Percentiles rank a stretch among this genome's conserved stretches.
Evolutionary conservation across 2,113 vertebrate genomes (phyloP).

Genomic region (Cochlearius cochlearius): DNA sequence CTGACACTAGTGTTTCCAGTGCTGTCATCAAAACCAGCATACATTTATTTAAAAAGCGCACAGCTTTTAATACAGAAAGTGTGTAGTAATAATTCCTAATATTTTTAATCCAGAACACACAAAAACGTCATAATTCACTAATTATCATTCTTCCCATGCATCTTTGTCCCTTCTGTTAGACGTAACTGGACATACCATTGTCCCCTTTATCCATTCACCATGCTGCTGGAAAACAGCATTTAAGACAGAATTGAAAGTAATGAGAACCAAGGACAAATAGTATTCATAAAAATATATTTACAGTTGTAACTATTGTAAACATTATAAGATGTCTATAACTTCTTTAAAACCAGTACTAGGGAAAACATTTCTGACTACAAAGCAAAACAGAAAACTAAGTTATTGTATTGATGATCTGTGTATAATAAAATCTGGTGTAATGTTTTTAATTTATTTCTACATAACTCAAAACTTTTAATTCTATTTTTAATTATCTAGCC

Average conservation of each 20-base stretch:
- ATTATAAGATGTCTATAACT: background rate
- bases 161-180: background rate
- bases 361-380: background rate
- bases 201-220: background rate
- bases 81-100: background rate
- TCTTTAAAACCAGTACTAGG: background rate
- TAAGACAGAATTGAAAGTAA: background rate
- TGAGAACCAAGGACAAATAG: background rate
- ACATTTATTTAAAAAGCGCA: background rate
- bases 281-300: background rate
- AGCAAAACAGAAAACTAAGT: background rate
- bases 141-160: background rate
- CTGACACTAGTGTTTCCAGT: constrained; percentile 1
- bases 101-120: background rate
- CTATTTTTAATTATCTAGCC: constrained; percentile 37
- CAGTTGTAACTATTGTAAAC: background rate
- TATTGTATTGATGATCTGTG: background rate
- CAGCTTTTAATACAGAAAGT: background rate
- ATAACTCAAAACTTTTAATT: background rate
- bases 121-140: background rate
- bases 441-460: background rate
- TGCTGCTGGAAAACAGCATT: background rate
- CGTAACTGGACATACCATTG: background rate
- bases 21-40: background rate
- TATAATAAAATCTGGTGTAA: background rate